Conservation (phyloP, 2,888 invertebrate genomes). For the Drosophila kambysellisi region DNA sequence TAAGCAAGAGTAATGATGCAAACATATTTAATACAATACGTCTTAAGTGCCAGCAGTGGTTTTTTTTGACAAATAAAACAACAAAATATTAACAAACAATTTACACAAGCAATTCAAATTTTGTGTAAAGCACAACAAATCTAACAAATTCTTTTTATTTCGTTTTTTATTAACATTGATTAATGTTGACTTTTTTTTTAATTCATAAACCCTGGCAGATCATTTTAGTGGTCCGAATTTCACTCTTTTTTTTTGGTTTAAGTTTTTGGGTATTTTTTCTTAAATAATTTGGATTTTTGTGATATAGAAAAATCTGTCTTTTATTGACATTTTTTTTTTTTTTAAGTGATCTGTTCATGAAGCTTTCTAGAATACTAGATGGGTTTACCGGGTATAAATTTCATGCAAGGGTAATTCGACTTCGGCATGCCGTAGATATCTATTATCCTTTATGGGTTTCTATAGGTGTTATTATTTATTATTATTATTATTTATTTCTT, state of each 20-base stretch:
- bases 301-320: not conserved
- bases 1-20: conserved; percentile 36
- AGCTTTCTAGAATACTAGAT: not conserved
- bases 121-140: conserved; percentile 60
- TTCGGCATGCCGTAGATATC: conserved; percentile 27
- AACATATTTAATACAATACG: conserved; percentile 64
- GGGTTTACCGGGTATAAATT: not conserved
- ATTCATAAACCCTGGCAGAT: conserved; percentile 19
- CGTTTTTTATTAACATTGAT: conserved; percentile 40
- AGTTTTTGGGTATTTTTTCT: not conserved
- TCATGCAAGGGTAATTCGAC: conserved; percentile 33
- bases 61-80: conserved; percentile 54
- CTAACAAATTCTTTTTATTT: conserved; percentile 73
- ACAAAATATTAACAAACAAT: conserved; percentile 61
- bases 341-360: not conserved
- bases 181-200: conserved; percentile 32
- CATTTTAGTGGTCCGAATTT: not conserved
- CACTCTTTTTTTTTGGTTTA: not conserved
- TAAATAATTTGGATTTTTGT: not conserved
- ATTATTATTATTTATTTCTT: conserved; percentile 1
- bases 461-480: conserved; percentile 3
- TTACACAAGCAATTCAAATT: conserved; percentile 53
- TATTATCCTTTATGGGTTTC: conserved; percentile 13
- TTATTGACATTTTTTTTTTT: not conserved
- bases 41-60: conserved; percentile 45